phyloP scores from a whole-genome alignment of 2,888 invertebrate species.

The Sinotaia quadrata region DNA sequence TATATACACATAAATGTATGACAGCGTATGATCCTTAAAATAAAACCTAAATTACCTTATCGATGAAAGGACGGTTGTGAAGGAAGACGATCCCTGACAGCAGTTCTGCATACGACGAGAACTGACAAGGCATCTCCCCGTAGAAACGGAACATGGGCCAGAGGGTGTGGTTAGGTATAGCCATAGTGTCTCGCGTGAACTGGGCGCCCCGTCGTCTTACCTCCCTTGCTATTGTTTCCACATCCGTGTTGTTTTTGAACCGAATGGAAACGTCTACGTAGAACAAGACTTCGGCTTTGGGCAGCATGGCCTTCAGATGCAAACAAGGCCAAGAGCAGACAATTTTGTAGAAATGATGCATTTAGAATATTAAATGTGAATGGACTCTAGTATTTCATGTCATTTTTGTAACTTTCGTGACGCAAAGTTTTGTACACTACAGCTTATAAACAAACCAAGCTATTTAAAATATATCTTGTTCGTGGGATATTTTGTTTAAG shows the following conservation, averaged over 20 bases:
- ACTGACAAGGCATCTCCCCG: slow-evolving; percentile 17
- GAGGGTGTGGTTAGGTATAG: slow-evolving; percentile 25
- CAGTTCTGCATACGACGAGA: slow-evolving; percentile 25
- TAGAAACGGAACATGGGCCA: slow-evolving; percentile 22
- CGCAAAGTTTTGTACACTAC: too few relatives aligned
- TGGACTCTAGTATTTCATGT: too few relatives aligned
- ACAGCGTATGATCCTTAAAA: too few relatives aligned
- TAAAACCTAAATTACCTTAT: too few relatives aligned
- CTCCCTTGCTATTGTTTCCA: not conserved
- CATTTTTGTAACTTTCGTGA: too few relatives aligned
- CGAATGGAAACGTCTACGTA: slow-evolving; percentile 22
- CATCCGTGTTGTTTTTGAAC: slow-evolving; percentile 20
- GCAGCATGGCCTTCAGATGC: not conserved
- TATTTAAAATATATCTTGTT: too few relatives aligned
- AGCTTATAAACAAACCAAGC: too few relatives aligned
- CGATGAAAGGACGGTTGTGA: slow-evolving; percentile 28
- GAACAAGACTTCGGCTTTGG: slow-evolving; percentile 13
- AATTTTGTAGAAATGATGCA: too few relatives aligned
- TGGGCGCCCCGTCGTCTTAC: slow-evolving; percentile 12
- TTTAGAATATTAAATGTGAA: too few relatives aligned
- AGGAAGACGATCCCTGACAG: slow-evolving; percentile 29
- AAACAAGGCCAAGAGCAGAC: too few relatives aligned
- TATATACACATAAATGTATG: too few relatives aligned
- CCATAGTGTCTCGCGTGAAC: slow-evolving; percentile 4
- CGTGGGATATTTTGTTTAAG: too few relatives aligned